phyloP scores from a whole-genome alignment of 2,797 vertebrate genomes.

The Rhynchonycteris naso region DNA sequence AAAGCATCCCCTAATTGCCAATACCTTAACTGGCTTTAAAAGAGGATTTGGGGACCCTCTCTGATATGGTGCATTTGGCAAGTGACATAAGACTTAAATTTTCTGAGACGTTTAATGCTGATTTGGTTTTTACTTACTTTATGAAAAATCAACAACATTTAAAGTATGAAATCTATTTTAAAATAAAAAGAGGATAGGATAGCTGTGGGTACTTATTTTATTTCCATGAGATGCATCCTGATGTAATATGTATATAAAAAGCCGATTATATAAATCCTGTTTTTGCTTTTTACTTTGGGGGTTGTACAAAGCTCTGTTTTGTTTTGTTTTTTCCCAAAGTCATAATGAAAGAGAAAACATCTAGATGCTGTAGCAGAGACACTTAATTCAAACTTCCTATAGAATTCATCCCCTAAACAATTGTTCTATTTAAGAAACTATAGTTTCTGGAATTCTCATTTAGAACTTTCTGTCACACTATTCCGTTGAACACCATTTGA shows the following conservation, averaged over 20 bases:
- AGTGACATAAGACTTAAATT: constrained; percentile 79
- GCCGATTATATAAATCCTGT: constrained; percentile 78
- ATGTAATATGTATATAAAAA: constrained; percentile 85
- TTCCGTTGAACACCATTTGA: constrained; percentile 75
- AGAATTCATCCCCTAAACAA: constrained; percentile 73
- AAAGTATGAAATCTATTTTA: constrained; percentile 70
- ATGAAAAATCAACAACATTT: constrained; percentile 75
- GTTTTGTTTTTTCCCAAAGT: constrained; percentile 66
- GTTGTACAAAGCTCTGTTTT: constrained; percentile 65
- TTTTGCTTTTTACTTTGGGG: constrained; percentile 82
- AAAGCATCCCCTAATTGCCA: constrained; percentile 76
- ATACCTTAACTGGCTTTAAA: constrained; percentile 72
- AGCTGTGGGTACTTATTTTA: constrained; percentile 70
- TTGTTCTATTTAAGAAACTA: constrained; percentile 80
- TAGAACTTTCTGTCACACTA: constrained; percentile 76
- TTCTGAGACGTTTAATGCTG: constrained; percentile 74
- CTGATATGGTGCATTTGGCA: constrained; percentile 79
- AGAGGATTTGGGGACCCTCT: constrained; percentile 73
- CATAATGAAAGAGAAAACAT: constrained; percentile 81
- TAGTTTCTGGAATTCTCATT: constrained; percentile 81
- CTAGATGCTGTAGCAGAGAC: constrained; percentile 73
- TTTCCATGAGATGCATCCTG: constrained; percentile 63
- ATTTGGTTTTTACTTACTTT: constrained; percentile 76
- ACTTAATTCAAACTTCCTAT: constrained; percentile 78
- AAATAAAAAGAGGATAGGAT: constrained; percentile 72